Evolutionary conservation across 1,140 invertebrate genomes (phyloP).

Genomic region (Steinernema khuongi): DNA sequence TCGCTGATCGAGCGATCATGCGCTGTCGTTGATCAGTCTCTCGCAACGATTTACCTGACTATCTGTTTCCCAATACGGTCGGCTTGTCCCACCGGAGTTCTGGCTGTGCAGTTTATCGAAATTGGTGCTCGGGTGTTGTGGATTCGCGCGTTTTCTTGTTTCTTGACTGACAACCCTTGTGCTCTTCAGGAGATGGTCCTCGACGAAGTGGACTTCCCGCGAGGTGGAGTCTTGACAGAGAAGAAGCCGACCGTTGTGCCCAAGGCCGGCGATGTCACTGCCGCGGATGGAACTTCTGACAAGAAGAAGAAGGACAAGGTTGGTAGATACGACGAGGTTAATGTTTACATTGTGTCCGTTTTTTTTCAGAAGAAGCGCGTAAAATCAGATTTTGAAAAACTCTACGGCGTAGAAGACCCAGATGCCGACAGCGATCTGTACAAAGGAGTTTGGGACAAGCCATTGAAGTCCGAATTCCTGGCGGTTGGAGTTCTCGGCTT

Average conservation of each 20-base stretch:
- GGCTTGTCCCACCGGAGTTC: too few relatives aligned
- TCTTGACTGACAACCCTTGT: too few relatives aligned
- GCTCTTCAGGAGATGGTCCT: slow-evolving; percentile 3
- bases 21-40: too few relatives aligned
- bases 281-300: slow-evolving; percentile 19
- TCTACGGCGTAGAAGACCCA: slow-evolving; percentile 26
- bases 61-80: too few relatives aligned
- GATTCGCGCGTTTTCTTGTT: too few relatives aligned
- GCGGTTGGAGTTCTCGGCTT: slow-evolving; percentile 44
- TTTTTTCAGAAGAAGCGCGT: slow-evolving; percentile 2
- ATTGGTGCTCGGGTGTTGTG: too few relatives aligned
- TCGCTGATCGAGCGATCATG: too few relatives aligned
- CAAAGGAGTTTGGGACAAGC: slow-evolving; percentile 42
- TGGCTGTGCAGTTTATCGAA: too few relatives aligned
- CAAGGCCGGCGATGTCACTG: not conserved
- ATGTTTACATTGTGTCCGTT: not conserved
- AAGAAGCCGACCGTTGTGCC: slow-evolving; percentile 7
- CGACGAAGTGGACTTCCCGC: slow-evolving; percentile 33
- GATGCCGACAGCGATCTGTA: slow-evolving; percentile 15
- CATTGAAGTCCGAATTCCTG: slow-evolving; percentile 37
- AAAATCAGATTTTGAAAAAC: slow-evolving; percentile 22
- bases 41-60: too few relatives aligned
- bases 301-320: slow-evolving; percentile 26
- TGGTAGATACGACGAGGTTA: not conserved
- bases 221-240: slow-evolving; percentile 29